A percentile compares a stretch with the other conserved stretches of the same genome.
phyloP scores from a whole-genome alignment of 1,140 invertebrate genomes.

The Helicoverpa armigera region DNA sequence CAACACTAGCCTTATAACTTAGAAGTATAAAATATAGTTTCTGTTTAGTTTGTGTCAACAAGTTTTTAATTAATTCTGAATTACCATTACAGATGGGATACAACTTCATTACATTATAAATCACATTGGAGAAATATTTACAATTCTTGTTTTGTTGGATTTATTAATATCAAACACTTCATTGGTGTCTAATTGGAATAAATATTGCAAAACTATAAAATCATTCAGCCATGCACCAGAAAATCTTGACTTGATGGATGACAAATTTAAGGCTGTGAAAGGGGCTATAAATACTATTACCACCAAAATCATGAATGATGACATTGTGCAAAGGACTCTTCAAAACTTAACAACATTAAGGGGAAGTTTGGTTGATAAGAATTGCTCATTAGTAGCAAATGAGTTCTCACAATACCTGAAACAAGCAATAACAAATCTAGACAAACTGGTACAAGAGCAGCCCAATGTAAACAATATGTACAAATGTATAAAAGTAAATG shows the following conservation, averaged over 20 bases:
- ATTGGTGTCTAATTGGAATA: conserved; percentile 74
- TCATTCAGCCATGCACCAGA: conserved; percentile 56
- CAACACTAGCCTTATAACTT: too few species aligned
- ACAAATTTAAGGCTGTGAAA: conserved; percentile 67
- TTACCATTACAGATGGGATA: conserved; percentile 76
- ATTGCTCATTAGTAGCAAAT: conserved; percentile 88
- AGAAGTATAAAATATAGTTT: too few species aligned
- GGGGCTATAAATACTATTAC: conserved; percentile 74
- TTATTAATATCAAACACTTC: conserved; percentile 74
- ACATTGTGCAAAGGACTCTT: conserved; percentile 85
- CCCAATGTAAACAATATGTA: conserved; percentile 87
- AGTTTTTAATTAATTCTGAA: conserved; percentile 33
- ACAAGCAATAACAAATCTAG: conserved; percentile 89
- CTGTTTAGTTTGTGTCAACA: too few species aligned
- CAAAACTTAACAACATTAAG: conserved; percentile 90
- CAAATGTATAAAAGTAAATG: conserved; percentile 91
- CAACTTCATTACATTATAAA: conserved; percentile 82
- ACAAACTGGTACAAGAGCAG: conserved; percentile 87
- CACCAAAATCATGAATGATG: conserved; percentile 80
- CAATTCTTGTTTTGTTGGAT: conserved; percentile 74
- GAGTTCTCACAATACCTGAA: conserved; percentile 92
- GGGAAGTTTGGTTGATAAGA: conserved; percentile 88
- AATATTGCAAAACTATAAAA: conserved; percentile 72
- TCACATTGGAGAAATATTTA: conserved; percentile 82
- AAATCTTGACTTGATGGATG: conserved; percentile 64